Base-by-base conservation (phyloP, 2,888 invertebrate species). In the Drosophila setosimentum region DNA sequence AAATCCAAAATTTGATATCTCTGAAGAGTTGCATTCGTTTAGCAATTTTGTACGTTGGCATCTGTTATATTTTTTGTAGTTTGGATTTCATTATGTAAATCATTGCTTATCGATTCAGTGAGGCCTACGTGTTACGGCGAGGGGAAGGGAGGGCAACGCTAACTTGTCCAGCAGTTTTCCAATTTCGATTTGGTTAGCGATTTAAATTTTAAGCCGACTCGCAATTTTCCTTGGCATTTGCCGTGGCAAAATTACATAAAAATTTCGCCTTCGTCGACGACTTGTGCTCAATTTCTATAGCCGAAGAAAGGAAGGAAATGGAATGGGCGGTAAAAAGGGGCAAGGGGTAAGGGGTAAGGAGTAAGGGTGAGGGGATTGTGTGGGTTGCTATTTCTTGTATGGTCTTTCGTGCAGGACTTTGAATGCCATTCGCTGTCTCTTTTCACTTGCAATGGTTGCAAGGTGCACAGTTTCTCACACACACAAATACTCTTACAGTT, bases 381-480 rank as follows among this genome's bases (percentile, higher is more conserved):
- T 16, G 24, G 45, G 24, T 16, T 45, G 7, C 3, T 45, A 16
- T 24, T 45, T 45, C 21, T 42, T 74, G 58, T 53, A 40, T n/a
- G 42, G 24, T 18, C 49, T 30, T 64, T 35, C 42, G 32, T 30
- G 24, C 54, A 27, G 29, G 13, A 37, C 29, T 42, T 29, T 40
- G 42, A 57, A 57, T 42, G 29, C 29, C 55, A 29, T 24, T 54
- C 48, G 53, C 73, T 68, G 58, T 66, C 68, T 55, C 73, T 49
- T 61, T 73, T 61, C 29, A 35, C 67, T 64, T 37, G 59, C 61
- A 70, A 40, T 57, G 40, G 75, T 67, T 64, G 75, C 88, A 87
- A 89, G 87, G 88, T 87, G 87, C 88, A 89, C 72, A 78, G 65
- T 81, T 89, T 87, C 87, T 81, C 87, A 87, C 78, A 85, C 66